Percentiles rank a stretch among this genome's conserved stretches.
Evolutionary conservation across 2,113 vertebrate species (phyloP).

Genomic region (Tursiops truncatus): DNA sequence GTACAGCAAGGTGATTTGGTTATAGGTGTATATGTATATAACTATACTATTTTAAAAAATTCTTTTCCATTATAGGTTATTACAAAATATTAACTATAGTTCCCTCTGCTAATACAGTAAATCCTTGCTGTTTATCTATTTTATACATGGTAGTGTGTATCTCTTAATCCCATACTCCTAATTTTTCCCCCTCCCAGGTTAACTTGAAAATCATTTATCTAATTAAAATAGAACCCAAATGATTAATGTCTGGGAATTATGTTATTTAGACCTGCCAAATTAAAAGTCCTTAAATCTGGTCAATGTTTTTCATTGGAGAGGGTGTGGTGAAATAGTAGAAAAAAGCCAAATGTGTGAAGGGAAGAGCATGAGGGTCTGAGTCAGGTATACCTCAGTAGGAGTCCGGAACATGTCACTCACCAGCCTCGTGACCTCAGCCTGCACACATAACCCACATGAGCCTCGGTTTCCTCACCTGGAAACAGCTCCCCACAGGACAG

Average conservation of each 20-base stretch:
- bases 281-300: neutral
- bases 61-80: neutral
- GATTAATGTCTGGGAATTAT: neutral
- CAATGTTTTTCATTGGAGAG: neutral
- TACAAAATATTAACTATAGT: neutral
- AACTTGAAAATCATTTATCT: neutral
- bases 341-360: neutral
- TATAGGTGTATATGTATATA: neutral
- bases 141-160: neutral
- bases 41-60: neutral
- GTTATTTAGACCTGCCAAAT: neutral
- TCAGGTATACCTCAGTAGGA: neutral
- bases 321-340: neutral
- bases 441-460: fast-evolving
- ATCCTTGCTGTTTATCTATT: neutral
- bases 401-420: neutral
- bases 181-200: neutral
- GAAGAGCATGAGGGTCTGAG: neutral
- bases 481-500: neutral
- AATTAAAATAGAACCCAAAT: neutral
- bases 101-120: neutral
- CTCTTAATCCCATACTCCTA: neutral
- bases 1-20: neutral
- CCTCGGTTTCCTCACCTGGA: neutral
- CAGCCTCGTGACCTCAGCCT: neutral